Conservation (phyloP, 2,797 vertebrate species). For the Pseudochaenichthys georgianus region DNA sequence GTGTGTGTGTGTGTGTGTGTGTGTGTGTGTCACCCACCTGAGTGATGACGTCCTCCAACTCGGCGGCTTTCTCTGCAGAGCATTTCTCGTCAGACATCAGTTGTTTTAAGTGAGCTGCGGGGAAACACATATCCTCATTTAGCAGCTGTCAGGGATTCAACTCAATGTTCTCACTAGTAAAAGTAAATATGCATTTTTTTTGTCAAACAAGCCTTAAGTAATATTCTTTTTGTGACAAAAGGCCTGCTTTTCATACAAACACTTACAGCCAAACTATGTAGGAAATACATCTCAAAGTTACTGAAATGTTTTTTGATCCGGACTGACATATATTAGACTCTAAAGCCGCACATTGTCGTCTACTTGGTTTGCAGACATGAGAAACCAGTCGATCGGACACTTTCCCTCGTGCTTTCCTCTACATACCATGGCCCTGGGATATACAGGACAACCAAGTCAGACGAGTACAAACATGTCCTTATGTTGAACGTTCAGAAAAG, state of each 20-base stretch:
- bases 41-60: slow-evolving; percentile 92
- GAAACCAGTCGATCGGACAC: too few species aligned
- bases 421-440: background rate
- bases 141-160: too few species aligned
- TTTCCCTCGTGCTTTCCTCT: background rate
- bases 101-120: slow-evolving; percentile 92
- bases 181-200: background rate
- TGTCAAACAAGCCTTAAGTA: background rate
- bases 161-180: too few species aligned
- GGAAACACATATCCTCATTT: background rate
- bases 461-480: slow-evolving; percentile 25
- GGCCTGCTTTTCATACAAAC: too few species aligned
- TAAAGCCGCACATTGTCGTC: too few species aligned
- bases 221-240: background rate
- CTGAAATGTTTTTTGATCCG: too few species aligned
- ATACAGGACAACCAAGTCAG: background rate
- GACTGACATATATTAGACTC: too few species aligned
- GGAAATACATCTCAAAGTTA: too few species aligned
- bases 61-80: slow-evolving; percentile 86
- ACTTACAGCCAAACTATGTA: too few species aligned
- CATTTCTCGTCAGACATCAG: slow-evolving; percentile 94
- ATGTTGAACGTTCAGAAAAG: background rate
- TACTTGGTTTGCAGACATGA: too few species aligned
- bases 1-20: background rate
- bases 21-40: slow-evolving; percentile 82